Evolutionary conservation across 1,140 invertebrate genomes (phyloP).

Genomic region (Brachionus plicatilis): DNA sequence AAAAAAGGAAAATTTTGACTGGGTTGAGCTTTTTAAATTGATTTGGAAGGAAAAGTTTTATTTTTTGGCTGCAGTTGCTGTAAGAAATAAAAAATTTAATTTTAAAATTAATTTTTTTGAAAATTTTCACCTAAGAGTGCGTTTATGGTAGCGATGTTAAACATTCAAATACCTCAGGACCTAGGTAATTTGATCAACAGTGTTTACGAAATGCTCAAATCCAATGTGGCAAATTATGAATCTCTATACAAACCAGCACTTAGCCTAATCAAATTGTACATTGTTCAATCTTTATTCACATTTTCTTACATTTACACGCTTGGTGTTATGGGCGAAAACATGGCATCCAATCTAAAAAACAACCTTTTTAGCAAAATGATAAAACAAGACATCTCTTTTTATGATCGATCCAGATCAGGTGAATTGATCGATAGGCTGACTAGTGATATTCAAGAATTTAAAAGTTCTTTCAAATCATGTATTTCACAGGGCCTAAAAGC

Average conservation of each 20-base stretch:
- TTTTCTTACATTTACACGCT: conserved; percentile 80
- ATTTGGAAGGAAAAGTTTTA: conserved; percentile 37
- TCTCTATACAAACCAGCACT: conserved; percentile 65
- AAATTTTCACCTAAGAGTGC: conserved; percentile 64
- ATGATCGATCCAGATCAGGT: conserved; percentile 80
- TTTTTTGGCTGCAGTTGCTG: conserved; percentile 13
- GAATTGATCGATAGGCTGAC: conserved; percentile 78
- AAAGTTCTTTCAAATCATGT: conserved; percentile 84
- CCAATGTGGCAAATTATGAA: conserved; percentile 54
- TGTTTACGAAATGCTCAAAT: conserved; percentile 57
- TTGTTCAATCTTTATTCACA: conserved; percentile 72
- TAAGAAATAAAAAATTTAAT: not conserved
- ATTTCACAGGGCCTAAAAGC: conserved; percentile 81
- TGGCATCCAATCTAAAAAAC: conserved; percentile 71
- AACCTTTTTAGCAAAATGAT: conserved; percentile 77
- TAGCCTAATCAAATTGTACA: conserved; percentile 64
- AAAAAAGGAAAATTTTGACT: conserved; percentile 7
- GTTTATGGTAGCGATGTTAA: conserved; percentile 69
- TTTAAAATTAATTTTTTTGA: not conserved
- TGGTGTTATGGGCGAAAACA: conserved; percentile 75
- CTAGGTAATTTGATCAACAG: conserved; percentile 73
- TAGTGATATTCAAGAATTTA: conserved; percentile 90
- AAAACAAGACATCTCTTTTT: conserved; percentile 81
- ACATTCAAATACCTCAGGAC: conserved; percentile 72
- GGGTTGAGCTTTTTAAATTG: conserved; percentile 14